Evolutionary conservation across 2,113 vertebrate species (phyloP).

Genomic region (Hemibagrus wyckioides): DNA sequence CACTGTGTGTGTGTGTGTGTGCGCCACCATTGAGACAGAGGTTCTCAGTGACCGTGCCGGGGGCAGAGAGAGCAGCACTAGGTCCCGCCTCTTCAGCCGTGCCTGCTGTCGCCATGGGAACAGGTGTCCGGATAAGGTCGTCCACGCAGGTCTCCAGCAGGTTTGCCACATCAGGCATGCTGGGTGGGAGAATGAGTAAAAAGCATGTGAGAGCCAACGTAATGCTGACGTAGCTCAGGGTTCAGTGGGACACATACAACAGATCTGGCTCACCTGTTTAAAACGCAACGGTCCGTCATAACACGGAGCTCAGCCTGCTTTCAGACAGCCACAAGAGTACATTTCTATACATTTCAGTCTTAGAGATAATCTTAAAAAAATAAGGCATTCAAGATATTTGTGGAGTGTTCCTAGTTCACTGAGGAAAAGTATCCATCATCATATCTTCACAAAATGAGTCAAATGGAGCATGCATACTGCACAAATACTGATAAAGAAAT

Average conservation of each 20-base stretch:
- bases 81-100: slow-evolving; percentile 66
- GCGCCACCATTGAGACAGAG: slow-evolving; percentile 74
- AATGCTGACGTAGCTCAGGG: background rate
- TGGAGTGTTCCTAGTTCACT: background rate
- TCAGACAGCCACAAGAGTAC: background rate
- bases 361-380: background rate
- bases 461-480: background rate
- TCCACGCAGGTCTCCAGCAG: slow-evolving; percentile 81
- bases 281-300: background rate
- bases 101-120: slow-evolving; percentile 58
- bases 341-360: background rate
- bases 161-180: slow-evolving; percentile 73
- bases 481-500: background rate
- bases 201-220: background rate
- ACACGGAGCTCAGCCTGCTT: background rate
- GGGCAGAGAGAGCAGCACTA: slow-evolving; percentile 48
- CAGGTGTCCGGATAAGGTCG: slow-evolving; percentile 64
- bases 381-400: background rate
- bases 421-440: background rate
- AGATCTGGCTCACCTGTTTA: slow-evolving; percentile 33
- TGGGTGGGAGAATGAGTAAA: slow-evolving; percentile 63
- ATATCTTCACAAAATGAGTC: background rate
- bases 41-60: slow-evolving; percentile 58
- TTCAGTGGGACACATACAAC: background rate
- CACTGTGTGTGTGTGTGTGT: background rate